phyloP scores from a whole-genome alignment of 2,888 invertebrate species.

The Temnothorax ravouxi region DNA sequence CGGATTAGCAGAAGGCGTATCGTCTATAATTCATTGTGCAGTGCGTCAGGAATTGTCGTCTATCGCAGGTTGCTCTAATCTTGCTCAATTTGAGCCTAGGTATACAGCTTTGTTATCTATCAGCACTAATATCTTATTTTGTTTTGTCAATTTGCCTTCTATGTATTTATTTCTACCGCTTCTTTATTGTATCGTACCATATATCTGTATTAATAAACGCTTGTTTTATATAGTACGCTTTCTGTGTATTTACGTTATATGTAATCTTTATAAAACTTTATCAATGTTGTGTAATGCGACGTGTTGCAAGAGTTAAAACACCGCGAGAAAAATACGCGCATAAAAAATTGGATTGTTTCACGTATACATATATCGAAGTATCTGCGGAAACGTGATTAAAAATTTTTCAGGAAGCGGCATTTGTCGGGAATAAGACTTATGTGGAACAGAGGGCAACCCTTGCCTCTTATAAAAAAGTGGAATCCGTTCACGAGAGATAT shows the following conservation, averaged over 20 bases:
- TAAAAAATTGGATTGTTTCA: background rate
- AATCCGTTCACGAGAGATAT: conserved; percentile 94
- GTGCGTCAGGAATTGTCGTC: conserved; percentile 89
- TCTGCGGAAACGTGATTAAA: background rate
- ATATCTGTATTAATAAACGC: background rate
- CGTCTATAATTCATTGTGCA: conserved; percentile 90
- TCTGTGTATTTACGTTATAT: conserved; percentile 10
- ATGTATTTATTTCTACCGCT: background rate
- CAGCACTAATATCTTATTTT: background rate
- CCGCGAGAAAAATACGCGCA: background rate
- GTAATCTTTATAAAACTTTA: background rate
- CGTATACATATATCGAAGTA: background rate
- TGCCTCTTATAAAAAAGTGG: conserved; percentile 92
- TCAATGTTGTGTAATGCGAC: background rate
- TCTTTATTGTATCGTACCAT: conserved; percentile 12
- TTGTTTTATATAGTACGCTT: conserved; percentile 2
- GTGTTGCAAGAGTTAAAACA: background rate
- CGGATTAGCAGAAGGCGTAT: conserved; percentile 91
- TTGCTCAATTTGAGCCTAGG: conserved; percentile 89
- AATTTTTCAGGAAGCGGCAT: conserved; percentile 89
- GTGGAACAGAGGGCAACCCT: conserved; percentile 92
- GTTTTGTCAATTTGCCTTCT: background rate
- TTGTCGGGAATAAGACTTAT: conserved; percentile 92
- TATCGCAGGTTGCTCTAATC: conserved; percentile 75
- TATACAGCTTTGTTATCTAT: conserved; percentile 85